Percentiles rank a stretch among this genome's conserved stretches.
Evolutionary conservation across 64 coral and sea anemone species (phyloP).

Genomic region (Astreopora myriophthalma): DNA sequence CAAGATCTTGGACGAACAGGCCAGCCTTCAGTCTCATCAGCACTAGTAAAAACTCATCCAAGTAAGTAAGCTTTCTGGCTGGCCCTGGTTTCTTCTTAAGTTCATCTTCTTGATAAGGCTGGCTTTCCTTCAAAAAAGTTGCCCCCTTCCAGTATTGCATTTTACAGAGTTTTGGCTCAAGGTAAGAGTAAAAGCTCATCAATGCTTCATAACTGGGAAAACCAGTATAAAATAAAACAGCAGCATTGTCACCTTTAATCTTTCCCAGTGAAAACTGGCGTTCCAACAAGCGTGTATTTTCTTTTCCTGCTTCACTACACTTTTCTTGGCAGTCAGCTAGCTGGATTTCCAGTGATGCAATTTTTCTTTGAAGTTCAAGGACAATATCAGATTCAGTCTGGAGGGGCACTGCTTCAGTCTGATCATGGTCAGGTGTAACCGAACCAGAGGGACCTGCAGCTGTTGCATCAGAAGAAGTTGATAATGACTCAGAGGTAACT

Average conservation of each 20-base stretch:
- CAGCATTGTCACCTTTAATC: no score
- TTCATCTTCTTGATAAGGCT: background rate
- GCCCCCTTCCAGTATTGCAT: background rate
- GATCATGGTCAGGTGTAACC: background rate
- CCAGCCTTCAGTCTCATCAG: background rate
- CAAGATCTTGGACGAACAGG: background rate
- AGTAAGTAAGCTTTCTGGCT: background rate
- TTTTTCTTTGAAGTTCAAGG: background rate
- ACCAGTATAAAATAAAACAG: background rate
- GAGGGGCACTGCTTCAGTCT: background rate
- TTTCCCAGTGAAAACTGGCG: no score
- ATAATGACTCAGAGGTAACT: no score
- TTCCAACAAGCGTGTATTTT: background rate
- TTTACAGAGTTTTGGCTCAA: background rate
- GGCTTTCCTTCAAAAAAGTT: background rate
- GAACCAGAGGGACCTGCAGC: no score
- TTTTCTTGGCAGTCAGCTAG: constrained; percentile 17
- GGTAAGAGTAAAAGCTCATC: background rate
- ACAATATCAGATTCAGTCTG: background rate
- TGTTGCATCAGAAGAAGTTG: no score
- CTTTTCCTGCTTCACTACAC: background rate
- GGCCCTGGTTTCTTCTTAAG: background rate
- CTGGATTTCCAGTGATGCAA: background rate
- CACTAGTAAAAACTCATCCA: background rate
- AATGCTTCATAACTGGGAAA: background rate